phyloP scores from a whole-genome alignment of 1,140 invertebrate species.

The Lasioglossum albipes region DNA sequence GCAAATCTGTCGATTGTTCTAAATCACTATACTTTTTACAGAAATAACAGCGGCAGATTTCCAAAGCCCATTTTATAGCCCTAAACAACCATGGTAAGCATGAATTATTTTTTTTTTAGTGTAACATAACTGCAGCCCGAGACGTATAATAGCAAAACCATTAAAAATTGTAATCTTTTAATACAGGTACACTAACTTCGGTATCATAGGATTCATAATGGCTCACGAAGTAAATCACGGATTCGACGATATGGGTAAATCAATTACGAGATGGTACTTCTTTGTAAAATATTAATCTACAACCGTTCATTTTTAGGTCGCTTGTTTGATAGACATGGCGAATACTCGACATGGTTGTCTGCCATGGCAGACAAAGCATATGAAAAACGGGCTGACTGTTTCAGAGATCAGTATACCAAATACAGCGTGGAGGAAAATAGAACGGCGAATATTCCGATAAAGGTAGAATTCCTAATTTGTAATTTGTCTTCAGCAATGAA shows the following conservation, averaged over 20 bases:
- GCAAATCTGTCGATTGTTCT: too few relatives aligned
- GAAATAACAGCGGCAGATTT: constrained; percentile 47
- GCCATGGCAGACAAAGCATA: constrained; percentile 24
- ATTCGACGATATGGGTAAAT: constrained; percentile 37
- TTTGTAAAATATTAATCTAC: background rate
- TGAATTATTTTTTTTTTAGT: background rate
- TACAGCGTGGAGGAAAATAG: constrained; percentile 15
- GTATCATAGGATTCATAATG: constrained; percentile 38
- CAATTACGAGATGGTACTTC: background rate
- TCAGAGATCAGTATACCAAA: constrained; percentile 31
- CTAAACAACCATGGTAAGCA: constrained; percentile 35
- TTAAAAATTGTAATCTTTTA: background rate
- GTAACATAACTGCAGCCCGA: too few relatives aligned
- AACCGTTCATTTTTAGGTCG: constrained; percentile 18
- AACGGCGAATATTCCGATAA: background rate
- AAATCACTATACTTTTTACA: background rate
- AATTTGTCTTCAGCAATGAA: background rate
- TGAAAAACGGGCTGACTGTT: constrained; percentile 18
- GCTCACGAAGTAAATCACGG: constrained; percentile 52
- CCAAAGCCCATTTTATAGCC: constrained; percentile 40
- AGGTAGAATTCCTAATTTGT: background rate
- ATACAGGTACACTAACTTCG: constrained; percentile 37
- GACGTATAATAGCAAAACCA: too few relatives aligned
- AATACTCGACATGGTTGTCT: constrained; percentile 10
- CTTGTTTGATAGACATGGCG: constrained; percentile 10